phyloP scores from a whole-genome alignment of 2,113 vertebrate species.

The Rana temporaria region DNA sequence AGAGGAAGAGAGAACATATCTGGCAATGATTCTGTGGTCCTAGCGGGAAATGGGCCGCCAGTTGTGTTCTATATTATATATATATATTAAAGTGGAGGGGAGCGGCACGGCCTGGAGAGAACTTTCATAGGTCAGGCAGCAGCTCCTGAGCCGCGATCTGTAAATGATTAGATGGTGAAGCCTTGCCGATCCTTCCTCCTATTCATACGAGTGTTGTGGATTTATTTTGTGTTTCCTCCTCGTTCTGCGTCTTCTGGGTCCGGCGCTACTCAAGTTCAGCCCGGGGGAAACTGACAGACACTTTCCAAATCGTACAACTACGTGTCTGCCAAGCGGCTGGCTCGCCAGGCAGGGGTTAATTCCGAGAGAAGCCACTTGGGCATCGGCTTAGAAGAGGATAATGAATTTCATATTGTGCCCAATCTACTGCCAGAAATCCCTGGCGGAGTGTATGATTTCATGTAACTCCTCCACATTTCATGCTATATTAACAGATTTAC shows the following conservation, averaged over 20 bases:
- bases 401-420: slow-evolving; percentile 44
- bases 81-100: slow-evolving; percentile 7
- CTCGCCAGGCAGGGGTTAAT: slow-evolving; percentile 42
- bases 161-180: slow-evolving; percentile 8
- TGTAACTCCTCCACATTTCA: slow-evolving; percentile 29
- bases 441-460: slow-evolving; percentile 9
- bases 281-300: background rate
- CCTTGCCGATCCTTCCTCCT: background rate
- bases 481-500: slow-evolving; percentile 28
- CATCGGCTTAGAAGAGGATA: background rate
- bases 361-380: slow-evolving; percentile 24
- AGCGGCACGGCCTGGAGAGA: background rate
- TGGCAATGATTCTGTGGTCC: slow-evolving; percentile 10
- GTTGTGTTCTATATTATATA: slow-evolving; percentile 17
- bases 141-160: slow-evolving; percentile 14
- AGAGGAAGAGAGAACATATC: background rate
- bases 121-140: background rate
- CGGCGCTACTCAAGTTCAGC: background rate
- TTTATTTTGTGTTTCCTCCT: slow-evolving; percentile 24
- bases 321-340: slow-evolving; percentile 63
- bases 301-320: slow-evolving; percentile 50
- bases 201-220: slow-evolving; percentile 8
- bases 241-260: background rate
- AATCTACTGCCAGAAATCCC: slow-evolving; percentile 30
- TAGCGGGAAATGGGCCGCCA: background rate